Conservation (phyloP, 2,888 invertebrate genomes). For the Rapana venosa region DNA sequence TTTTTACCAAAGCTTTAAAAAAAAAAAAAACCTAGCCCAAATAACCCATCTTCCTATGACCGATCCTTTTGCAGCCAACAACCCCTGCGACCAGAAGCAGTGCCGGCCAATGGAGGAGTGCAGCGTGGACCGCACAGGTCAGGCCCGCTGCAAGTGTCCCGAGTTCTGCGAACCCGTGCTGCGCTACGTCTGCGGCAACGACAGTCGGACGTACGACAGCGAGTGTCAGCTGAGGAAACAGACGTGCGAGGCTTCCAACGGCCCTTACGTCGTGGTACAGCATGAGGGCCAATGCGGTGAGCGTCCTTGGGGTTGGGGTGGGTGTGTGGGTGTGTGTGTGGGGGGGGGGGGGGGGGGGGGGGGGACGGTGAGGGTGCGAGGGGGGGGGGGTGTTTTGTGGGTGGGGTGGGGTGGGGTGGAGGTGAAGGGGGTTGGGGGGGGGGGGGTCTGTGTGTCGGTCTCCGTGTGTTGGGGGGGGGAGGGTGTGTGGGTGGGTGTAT, state of each 20-base stretch:
- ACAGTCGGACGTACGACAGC: slow-evolving; percentile 83
- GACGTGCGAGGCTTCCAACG: slow-evolving; percentile 84
- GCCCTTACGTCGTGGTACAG: slow-evolving; percentile 86
- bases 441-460: too few relatives aligned
- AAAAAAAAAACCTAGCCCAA: too few relatives aligned
- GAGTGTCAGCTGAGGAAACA: slow-evolving; percentile 86
- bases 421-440: too few relatives aligned
- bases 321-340: too few relatives aligned
- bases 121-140: slow-evolving; percentile 88
- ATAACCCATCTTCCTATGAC: not conserved
- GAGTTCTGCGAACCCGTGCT: slow-evolving; percentile 85
- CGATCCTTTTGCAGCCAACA: slow-evolving; percentile 84
- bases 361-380: too few relatives aligned
- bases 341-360: too few relatives aligned
- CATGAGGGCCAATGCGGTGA: slow-evolving; percentile 90
- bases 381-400: too few relatives aligned
- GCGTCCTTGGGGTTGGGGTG: too few relatives aligned
- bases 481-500: too few relatives aligned
- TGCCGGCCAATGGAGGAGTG: slow-evolving; percentile 90
- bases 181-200: slow-evolving; percentile 84
- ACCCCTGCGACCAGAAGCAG: slow-evolving; percentile 89
- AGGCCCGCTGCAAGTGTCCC: slow-evolving; percentile 91
- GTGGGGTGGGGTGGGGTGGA: too few relatives aligned
- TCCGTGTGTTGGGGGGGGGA: too few relatives aligned
- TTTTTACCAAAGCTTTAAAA: too few relatives aligned